phyloP scores from a whole-genome alignment of 2,797 vertebrate genomes.

The Passerculus sandwichensis region DNA sequence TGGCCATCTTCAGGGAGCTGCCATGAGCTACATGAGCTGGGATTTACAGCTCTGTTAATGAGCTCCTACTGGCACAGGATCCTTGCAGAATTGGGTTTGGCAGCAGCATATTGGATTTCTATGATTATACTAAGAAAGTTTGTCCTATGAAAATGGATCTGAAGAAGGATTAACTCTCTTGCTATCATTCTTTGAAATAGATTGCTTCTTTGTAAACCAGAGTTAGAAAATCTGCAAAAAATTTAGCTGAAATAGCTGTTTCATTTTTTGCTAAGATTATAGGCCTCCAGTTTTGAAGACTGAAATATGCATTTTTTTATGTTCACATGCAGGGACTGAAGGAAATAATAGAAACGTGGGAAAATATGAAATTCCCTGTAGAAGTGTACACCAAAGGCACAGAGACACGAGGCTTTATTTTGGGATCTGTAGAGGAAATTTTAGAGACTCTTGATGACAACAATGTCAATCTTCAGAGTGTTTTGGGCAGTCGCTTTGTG shows the following conservation, averaged over 20 bases:
- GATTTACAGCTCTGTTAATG: not conserved
- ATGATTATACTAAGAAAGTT: not conserved
- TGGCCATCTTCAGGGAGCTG: not conserved
- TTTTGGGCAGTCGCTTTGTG: constrained; percentile 91
- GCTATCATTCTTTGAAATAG: not conserved
- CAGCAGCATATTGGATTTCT: not conserved
- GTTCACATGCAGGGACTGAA: constrained; percentile 84
- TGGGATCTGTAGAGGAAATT: constrained; percentile 90
- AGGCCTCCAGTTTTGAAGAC: not conserved
- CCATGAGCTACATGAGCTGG: not conserved
- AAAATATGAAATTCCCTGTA: constrained; percentile 88
- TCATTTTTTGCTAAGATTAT: not conserved
- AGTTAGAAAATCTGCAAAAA: not conserved
- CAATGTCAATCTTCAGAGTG: constrained; percentile 90
- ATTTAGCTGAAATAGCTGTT: not conserved
- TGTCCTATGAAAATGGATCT: not conserved
- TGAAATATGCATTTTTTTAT: not conserved
- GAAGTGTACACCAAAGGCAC: constrained; percentile 88
- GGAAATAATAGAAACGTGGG: constrained; percentile 91
- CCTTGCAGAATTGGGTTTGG: not conserved
- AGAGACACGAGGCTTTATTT: constrained; percentile 86
- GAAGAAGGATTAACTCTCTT: not conserved
- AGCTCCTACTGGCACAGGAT: not conserved
- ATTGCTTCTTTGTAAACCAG: not conserved
- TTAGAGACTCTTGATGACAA: constrained; percentile 90